A percentile compares a stretch with the other conserved stretches of the same genome.
These are phyloP conservation scores for Synergus itoensis DNA, from an alignment of 2,888 invertebrate species.

Conservation along the genomic window DNA sequence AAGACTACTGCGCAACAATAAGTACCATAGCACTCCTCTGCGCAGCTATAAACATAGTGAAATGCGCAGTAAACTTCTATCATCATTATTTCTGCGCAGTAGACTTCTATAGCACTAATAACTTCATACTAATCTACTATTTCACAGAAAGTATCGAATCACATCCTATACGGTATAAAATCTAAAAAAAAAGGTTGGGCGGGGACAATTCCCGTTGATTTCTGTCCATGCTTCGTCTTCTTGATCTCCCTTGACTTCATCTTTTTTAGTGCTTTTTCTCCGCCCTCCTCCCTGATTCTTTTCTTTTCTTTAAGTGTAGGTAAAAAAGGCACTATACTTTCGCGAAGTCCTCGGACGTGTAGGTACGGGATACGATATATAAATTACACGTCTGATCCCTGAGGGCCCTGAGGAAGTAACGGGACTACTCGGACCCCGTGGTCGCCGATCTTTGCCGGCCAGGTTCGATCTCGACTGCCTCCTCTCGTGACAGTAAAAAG, in stretches of 20 bases:
- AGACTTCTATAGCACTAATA: neutral
- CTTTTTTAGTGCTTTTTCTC: neutral
- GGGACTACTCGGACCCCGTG: constrained; percentile 64
- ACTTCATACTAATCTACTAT: neutral
- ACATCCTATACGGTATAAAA: neutral
- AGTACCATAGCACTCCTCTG: too few relatives aligned
- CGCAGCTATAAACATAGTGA: too few relatives aligned
- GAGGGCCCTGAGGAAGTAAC: constrained; percentile 72
- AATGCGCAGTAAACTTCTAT: neutral
- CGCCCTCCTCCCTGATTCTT: constrained; percentile 33
- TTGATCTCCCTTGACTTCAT: neutral
- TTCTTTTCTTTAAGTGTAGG: constrained; percentile 52
- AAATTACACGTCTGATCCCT: constrained; percentile 75
- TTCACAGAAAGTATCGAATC: neutral
- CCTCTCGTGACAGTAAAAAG: constrained; percentile 66
- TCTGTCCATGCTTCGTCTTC: neutral
- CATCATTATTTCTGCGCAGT: neutral
- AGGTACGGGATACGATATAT: constrained; percentile 71
- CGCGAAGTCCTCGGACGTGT: constrained; percentile 55
- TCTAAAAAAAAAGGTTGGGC: neutral
- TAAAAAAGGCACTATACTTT: constrained; percentile 63
- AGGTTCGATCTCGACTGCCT: constrained; percentile 54
- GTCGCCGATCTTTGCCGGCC: constrained; percentile 62
- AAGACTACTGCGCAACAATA: too few relatives aligned
- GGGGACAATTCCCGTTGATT: neutral